Evolutionary conservation across 2,113 vertebrate genomes (phyloP).

Genomic region (Zosterops borbonicus): DNA sequence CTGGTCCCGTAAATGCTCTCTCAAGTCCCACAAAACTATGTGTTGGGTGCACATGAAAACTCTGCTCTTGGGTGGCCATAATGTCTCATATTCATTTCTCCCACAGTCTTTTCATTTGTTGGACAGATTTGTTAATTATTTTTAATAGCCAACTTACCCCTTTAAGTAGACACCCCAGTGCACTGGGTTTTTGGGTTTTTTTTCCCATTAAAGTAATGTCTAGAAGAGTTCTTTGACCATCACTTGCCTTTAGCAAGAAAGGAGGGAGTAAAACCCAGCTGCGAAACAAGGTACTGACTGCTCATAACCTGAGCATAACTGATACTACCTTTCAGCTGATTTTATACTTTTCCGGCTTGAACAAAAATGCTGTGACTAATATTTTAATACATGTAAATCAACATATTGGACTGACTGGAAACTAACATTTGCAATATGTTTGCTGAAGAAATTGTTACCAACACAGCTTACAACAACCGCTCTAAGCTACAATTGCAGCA

Average conservation of each 20-base stretch:
- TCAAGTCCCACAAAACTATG: neutral
- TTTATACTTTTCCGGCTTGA: neutral
- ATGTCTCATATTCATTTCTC: neutral
- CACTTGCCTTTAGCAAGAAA: neutral
- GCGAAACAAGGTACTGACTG: neutral
- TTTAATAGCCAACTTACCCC: neutral
- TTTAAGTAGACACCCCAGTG: neutral
- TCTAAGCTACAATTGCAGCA: neutral
- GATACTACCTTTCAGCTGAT: conserved; percentile 30
- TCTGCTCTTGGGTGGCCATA: neutral
- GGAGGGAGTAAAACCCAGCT: neutral
- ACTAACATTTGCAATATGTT: conserved; percentile 13
- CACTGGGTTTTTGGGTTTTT: neutral
- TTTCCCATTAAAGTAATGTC: neutral
- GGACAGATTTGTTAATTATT: neutral
- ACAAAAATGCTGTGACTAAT: conserved; percentile 44
- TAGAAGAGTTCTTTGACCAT: neutral
- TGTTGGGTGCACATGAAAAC: neutral
- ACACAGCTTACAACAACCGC: neutral
- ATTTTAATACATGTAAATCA: conserved; percentile 47
- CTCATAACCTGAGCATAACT: neutral
- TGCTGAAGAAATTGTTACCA: conserved; percentile 29
- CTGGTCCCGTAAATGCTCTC: neutral
- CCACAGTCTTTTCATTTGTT: neutral
- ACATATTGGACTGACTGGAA: conserved; percentile 41